These are phyloP conservation scores for Lophochroa leadbeateri DNA, from an alignment of 2,113 vertebrate species.

Conservation along the genomic window DNA sequence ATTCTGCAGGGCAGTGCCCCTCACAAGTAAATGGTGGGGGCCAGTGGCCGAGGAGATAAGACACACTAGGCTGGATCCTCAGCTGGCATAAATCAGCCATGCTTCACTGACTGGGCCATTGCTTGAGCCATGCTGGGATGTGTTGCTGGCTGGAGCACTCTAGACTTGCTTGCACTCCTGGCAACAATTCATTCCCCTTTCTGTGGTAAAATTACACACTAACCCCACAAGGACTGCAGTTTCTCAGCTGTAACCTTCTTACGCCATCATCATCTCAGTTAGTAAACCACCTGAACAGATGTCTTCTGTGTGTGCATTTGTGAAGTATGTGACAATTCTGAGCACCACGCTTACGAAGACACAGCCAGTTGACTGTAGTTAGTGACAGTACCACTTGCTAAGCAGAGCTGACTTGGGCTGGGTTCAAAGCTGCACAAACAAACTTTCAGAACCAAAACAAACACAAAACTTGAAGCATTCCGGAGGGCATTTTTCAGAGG, in stretches of 20 bases:
- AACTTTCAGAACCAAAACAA: background rate
- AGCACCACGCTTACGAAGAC: background rate
- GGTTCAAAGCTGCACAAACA: background rate
- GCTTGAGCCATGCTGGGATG: background rate
- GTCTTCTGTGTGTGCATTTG: background rate
- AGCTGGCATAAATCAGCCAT: background rate
- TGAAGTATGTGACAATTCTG: background rate
- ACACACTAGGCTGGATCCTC: background rate
- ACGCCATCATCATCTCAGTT: background rate
- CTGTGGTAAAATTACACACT: background rate
- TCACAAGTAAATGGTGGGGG: background rate
- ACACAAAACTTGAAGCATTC: background rate
- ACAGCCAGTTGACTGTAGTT: background rate
- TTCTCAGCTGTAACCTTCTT: background rate
- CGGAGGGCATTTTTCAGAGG: background rate
- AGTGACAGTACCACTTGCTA: background rate
- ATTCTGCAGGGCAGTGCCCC: background rate
- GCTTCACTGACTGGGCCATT: background rate
- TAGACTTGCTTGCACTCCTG: background rate
- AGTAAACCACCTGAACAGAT: background rate
- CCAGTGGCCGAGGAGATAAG: background rate
- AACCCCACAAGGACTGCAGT: background rate
- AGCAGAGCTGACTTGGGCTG: background rate
- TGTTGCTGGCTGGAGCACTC: background rate
- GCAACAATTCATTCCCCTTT: background rate